These are phyloP conservation scores for Crocodylus rhombifer DNA, from an alignment of 2,797 vertebrate genomes.

Conservation along the genomic window DNA sequence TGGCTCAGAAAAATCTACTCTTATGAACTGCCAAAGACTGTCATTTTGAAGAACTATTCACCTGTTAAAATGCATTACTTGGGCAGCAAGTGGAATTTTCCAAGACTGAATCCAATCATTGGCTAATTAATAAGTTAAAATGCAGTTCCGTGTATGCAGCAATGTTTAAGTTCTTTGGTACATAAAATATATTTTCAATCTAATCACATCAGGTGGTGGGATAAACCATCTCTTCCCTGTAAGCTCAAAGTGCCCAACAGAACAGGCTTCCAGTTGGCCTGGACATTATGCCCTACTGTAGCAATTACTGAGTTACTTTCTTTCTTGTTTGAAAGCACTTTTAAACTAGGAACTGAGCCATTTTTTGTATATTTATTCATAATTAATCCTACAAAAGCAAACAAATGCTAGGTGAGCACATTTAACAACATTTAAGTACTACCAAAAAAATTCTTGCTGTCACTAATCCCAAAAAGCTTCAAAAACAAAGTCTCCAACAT, in stretches of 20 bases:
- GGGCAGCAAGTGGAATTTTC: background rate
- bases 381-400: background rate
- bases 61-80: background rate
- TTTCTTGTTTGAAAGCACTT: background rate
- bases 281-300: background rate
- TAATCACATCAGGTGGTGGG: background rate
- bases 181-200: background rate
- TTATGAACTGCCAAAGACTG: no score
- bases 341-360: background rate
- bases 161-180: background rate
- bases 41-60: background rate
- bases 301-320: background rate
- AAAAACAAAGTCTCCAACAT: background rate
- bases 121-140: background rate
- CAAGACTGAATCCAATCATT: background rate
- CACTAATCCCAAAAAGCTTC: background rate
- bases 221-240: background rate
- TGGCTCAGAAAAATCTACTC: background rate
- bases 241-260: background rate
- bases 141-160: background rate
- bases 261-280: background rate
- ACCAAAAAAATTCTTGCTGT: background rate
- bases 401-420: background rate
- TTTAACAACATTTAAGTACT: background rate
- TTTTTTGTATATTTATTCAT: background rate